These are phyloP conservation scores for Stenodema calcarata DNA, from an alignment of 2,888 invertebrate genomes.

Conservation along the genomic window DNA sequence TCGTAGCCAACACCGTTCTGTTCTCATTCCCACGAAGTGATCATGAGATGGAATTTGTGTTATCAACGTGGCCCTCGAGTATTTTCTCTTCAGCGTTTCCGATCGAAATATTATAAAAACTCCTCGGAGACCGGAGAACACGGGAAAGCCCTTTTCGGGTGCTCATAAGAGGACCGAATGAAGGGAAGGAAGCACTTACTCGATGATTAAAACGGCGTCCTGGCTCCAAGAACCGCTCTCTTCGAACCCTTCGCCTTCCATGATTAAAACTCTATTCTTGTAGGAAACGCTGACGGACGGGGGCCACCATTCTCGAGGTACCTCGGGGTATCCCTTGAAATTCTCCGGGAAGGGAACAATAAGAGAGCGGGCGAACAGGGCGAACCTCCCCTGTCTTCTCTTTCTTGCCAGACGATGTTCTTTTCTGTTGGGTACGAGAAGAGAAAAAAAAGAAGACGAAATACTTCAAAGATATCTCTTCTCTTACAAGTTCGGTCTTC, in stretches of 20 bases:
- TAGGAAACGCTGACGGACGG: neutral
- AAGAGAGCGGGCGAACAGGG: neutral
- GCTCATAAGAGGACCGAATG: neutral
- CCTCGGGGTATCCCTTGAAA: neutral
- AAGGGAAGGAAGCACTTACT: neutral
- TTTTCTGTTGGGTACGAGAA: neutral
- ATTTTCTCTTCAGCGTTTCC: no score
- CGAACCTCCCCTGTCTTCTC: neutral
- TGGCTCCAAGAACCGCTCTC: neutral
- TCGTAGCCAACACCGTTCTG: no score
- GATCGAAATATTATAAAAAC: neutral
- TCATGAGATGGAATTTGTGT: no score
- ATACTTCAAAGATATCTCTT: neutral
- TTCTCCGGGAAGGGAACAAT: neutral
- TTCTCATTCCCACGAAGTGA: no score
- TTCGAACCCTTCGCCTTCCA: neutral
- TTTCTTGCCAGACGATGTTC: neutral
- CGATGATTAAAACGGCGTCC: neutral
- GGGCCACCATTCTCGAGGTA: neutral
- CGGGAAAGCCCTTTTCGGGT: neutral
- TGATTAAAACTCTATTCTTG: neutral
- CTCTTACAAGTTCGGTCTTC: neutral
- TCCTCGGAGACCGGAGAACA: neutral
- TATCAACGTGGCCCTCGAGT: no score
- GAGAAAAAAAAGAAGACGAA: neutral